Evolutionary conservation across 2,113 vertebrate genomes (phyloP).

Genomic region (Rhagologus leucostigma): DNA sequence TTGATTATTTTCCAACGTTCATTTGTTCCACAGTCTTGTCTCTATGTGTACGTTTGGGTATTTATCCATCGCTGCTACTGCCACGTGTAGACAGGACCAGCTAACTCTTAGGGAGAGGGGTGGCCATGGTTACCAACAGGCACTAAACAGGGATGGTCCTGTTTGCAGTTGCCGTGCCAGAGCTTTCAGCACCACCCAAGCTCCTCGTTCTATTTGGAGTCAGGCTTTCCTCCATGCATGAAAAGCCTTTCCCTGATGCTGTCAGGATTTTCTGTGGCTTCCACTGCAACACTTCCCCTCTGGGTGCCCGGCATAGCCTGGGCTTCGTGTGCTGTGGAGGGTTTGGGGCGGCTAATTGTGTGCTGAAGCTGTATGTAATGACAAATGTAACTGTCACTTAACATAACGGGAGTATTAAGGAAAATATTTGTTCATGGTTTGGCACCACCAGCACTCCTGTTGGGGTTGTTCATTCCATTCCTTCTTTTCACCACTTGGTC

Average conservation of each 20-base stretch:
- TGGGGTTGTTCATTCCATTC: conserved; percentile 44
- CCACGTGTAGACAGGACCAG: background rate
- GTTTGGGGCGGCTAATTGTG: background rate
- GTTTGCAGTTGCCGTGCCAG: background rate
- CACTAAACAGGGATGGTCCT: background rate
- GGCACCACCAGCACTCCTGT: conserved; percentile 9
- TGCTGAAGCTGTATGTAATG: background rate
- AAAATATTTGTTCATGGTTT: conserved; percentile 56
- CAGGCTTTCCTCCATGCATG: background rate
- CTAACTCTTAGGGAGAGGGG: background rate
- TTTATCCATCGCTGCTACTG: background rate
- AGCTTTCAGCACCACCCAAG: conserved; percentile 8
- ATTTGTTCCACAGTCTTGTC: conserved; percentile 26
- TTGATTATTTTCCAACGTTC: conserved; percentile 3
- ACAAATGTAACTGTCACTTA: conserved; percentile 38
- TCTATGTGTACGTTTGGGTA: background rate
- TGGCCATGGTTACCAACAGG: background rate
- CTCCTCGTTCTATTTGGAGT: accelerated
- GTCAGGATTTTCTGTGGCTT: background rate
- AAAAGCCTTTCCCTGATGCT: background rate
- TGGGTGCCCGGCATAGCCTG: background rate
- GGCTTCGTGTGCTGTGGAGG: background rate
- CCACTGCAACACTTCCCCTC: background rate
- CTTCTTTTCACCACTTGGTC: conserved; percentile 22
- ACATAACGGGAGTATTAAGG: background rate